Evolutionary conservation across 2,797 vertebrate species (phyloP), one percentile per base, ranked within the genome.

Genomic region (Phoeniculus purpureus): DNA sequence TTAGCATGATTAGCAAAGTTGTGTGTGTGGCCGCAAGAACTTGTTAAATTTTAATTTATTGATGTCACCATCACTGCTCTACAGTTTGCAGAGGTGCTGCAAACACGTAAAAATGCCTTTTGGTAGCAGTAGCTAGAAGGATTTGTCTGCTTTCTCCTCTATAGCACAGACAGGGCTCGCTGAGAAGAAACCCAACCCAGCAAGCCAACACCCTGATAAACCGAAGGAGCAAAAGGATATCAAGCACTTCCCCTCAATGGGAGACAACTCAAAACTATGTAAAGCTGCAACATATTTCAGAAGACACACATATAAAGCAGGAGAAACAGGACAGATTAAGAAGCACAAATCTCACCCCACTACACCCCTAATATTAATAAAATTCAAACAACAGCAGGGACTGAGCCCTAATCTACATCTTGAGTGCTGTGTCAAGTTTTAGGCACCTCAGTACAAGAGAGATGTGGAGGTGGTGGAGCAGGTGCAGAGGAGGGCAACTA

Each of bases 391-490:
- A 9, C 50, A 85, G 18, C 34, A 55, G 20, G 31, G 34, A 73
- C 29, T 0, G 0, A 81, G 52, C 9, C 59, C 66, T 13, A 58
- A 15, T 3, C 67, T n/a, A 25, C n/a, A n/a, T n/a, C n/a, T n/a
- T n/a, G n/a, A n/a, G n/a, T n/a, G n/a, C n/a, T n/a, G n/a, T n/a
- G n/a, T n/a, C n/a, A n/a, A n/a, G n/a, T n/a, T n/a, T n/a, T n/a
- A n/a, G n/a, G n/a, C n/a, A n/a, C n/a, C n/a, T n/a, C n/a, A n/a
- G n/a, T n/a, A n/a, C n/a, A n/a, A n/a, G n/a, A n/a, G n/a, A n/a
- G n/a, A n/a, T n/a, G n/a, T n/a, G n/a, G n/a, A n/a, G n/a, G n/a
- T n/a, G n/a, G n/a, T n/a, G n/a, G n/a, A n/a, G n/a, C n/a, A n/a
- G n/a, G n/a, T n/a, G n/a, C n/a, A n/a, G n/a, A n/a, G n/a, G n/a